Evolutionary conservation across 2,888 invertebrate species (phyloP), one percentile per base, ranked within the genome.

Genomic region (Andrena bucephala): DNA sequence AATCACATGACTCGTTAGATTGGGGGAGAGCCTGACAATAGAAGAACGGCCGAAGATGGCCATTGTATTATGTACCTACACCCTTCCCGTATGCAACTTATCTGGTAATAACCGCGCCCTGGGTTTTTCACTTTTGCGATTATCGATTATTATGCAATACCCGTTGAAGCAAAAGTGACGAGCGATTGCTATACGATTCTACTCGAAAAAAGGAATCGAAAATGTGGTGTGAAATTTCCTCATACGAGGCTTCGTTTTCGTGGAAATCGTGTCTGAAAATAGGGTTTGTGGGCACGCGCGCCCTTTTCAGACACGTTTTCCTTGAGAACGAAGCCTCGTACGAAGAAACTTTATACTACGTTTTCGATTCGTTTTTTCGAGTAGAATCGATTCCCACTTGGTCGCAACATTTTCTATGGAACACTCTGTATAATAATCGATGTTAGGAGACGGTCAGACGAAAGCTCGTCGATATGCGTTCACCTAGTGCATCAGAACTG

Each of bases 1-100:
- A 87, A 85, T 82, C 85, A 69, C 82, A 86, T 87, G 85, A 85
- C 78, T 86, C 86, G 83, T 74, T 68, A 85, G 88, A 86, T 87
- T 86, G 77, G 86, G 72, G 75, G 79, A 82, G 88, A 85, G 86
- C 70, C 79, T 72, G 68, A 73, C 75, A 77, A 82, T 86, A 70
- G 69, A 78, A 77, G 81, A 87, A 81, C 60, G 65, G 66, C 33
- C 70, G 42, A 78, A 66, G 54, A 70, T 70, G 29, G 69, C 59
- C 71, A 83, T 83, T 83, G 83, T 69, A 31, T 76, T 59, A 70
- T 48, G 20, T n/a, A n/a, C n/a, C n/a, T n/a, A 2, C 13, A 57
- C 27, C 10, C 8, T 57, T 57, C 10, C 13, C 57, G 27, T 54
- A 54, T 2, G 20, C 24, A 2, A 54, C 6, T n/a, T 20, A 52